Evolutionary conservation across 2,797 vertebrate genomes (phyloP).

Genomic region (Vultur gryphus): DNA sequence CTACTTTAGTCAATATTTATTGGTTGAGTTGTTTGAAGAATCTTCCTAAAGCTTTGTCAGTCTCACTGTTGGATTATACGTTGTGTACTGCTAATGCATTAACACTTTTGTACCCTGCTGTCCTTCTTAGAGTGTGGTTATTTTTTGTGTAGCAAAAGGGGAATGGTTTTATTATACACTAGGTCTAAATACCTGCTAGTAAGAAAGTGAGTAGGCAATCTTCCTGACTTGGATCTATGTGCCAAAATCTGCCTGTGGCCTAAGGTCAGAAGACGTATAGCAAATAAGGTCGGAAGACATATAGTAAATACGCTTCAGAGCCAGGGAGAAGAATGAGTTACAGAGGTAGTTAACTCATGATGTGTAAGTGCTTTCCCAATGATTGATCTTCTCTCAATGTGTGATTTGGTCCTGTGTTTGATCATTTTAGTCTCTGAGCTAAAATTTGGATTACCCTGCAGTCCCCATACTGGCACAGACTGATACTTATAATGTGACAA

Average conservation of each 20-base stretch:
- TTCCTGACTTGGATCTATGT: neutral
- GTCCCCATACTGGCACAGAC: neutral
- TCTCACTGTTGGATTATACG: neutral
- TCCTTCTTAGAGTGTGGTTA: neutral
- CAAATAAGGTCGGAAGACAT: neutral
- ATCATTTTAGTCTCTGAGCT: neutral
- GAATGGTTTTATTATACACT: neutral
- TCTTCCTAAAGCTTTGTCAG: neutral
- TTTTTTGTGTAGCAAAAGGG: neutral
- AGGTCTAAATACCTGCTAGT: neutral
- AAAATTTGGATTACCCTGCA: neutral
- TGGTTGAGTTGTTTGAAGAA: neutral
- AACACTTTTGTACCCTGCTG: neutral
- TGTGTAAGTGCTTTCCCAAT: neutral
- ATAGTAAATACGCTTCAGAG: neutral
- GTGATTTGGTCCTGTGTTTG: neutral
- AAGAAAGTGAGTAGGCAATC: neutral
- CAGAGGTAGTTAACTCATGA: neutral
- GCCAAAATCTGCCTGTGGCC: neutral
- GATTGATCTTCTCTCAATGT: neutral
- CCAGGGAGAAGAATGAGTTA: neutral
- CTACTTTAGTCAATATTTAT: neutral
- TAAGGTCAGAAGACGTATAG: neutral
- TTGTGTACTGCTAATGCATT: neutral
- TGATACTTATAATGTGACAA: neutral